Conservation (phyloP, 2,113 vertebrate species). For the Tragelaphus strepsiceros region DNA sequence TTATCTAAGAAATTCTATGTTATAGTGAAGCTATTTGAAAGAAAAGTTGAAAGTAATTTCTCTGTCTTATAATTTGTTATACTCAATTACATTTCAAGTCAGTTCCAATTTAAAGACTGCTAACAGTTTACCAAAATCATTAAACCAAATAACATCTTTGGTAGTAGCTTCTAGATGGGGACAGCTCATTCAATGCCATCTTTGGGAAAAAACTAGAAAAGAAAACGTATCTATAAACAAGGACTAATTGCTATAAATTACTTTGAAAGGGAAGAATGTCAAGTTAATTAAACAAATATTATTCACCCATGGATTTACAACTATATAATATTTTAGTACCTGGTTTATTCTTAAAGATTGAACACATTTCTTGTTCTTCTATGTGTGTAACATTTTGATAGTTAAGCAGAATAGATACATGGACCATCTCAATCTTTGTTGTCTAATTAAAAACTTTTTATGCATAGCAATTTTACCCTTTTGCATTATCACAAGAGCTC, state of each 20-base stretch:
- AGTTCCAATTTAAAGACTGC: not conserved
- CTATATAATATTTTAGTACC: constrained; percentile 23
- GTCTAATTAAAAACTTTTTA: constrained; percentile 68
- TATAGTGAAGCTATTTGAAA: not conserved
- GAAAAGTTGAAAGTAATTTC: constrained; percentile 6
- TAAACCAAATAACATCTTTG: constrained; percentile 17
- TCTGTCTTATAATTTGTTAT: not conserved
- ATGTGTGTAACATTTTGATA: not conserved
- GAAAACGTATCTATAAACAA: constrained; percentile 24
- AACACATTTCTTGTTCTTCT: constrained; percentile 62
- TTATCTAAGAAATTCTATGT: not conserved
- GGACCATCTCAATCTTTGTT: constrained; percentile 37
- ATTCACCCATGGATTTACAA: constrained; percentile 29
- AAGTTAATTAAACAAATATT: constrained; percentile 42
- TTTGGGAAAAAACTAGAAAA: not conserved
- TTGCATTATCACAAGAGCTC: constrained; percentile 68
- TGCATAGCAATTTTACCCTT: constrained; percentile 45
- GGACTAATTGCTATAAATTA: constrained; percentile 58
- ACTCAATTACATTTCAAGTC: constrained; percentile 3
- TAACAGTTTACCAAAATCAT: constrained; percentile 16
- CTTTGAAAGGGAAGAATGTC: constrained; percentile 29
- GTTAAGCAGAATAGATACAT: not conserved
- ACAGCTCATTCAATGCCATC: not conserved
- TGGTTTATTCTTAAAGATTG: constrained; percentile 51
- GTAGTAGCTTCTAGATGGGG: not conserved